Evolutionary conservation across 2,797 vertebrate species (phyloP), one percentile per base, ranked within the genome.

Genomic region (Rhyacichthys aspro): DNA sequence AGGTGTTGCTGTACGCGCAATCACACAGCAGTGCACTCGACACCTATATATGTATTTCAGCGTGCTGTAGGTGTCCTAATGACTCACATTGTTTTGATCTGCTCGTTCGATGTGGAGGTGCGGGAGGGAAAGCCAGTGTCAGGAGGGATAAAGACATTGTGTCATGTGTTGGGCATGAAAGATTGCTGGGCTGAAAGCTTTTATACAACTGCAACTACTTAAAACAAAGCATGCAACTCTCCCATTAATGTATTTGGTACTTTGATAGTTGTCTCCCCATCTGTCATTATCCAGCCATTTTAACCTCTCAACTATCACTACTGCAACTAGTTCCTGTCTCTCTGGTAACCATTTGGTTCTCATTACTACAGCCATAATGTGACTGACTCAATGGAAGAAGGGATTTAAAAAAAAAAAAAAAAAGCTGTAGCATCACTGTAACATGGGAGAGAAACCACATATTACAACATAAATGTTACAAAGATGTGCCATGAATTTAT

Each of bases 311-410:
- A 54, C 19, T 15, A n/a, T 10, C 34, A 41, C 39, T 14, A 4
- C 16, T 45, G 43, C 56, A 75, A 53, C 71, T 16, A 50, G 57
- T 59, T 59, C 56, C 49, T 48, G 43, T 37, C 46, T 62, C 59
- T 67, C 49, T 78, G 65, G 89, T 87, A 80, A 88, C 90, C 93
- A 94, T 94, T 93, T 91, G 94, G 91, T 94, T 95, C 92, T 94
- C 90, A 93, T 95, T 95, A 95, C 90, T 84, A 89, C 90, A 88
- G 83, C 74, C 90, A 86, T 85, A 89, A 72, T 74, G 92, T 88
- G 91, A 89, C 88, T 92, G 88, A 16, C 72, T 68, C 60, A 72
- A 69, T 75, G 71, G 65, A 44, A 74, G 72, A 63, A 48, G 15
- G 23, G 23, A 28, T 64, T 69, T 34, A 48, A 66, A 65, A 93